Conservation (phyloP, 37 sponge, comb jelly and placozoan genomes). For the Beroe forskalii region DNA sequence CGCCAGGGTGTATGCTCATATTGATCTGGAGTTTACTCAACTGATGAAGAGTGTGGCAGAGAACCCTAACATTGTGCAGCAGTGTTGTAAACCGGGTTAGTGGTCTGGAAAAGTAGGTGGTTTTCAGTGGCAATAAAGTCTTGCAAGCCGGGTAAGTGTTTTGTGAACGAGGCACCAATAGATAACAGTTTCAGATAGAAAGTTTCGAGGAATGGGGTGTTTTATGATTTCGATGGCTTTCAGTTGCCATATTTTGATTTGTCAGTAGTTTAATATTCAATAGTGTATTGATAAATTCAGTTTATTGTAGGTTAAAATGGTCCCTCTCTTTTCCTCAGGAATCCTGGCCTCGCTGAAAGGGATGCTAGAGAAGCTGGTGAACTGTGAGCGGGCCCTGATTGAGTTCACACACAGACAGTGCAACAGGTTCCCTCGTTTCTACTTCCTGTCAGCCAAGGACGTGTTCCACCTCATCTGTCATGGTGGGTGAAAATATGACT, state of each 20-base stretch:
- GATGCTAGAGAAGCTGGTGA: slow-evolving; percentile 35
- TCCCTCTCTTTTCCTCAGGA: background rate
- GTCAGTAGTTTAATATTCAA: background rate
- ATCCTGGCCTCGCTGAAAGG: slow-evolving; percentile 2
- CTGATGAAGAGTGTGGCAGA: slow-evolving; percentile 61
- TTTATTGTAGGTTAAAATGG: no score
- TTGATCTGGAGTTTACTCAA: slow-evolving; percentile 55
- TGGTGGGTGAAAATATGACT: no score
- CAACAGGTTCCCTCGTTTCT: slow-evolving; percentile 29
- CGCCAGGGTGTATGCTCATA: slow-evolving; percentile 55
- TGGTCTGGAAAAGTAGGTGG: no score
- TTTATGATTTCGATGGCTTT: background rate
- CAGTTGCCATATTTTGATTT: background rate
- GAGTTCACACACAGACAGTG: slow-evolving; percentile 61
- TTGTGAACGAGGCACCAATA: no score
- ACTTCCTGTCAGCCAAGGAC: slow-evolving; percentile 39
- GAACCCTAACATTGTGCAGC: slow-evolving; percentile 60
- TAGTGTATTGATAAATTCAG: background rate
- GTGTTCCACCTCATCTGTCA: slow-evolving; percentile 43
- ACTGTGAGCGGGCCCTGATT: slow-evolving; percentile 47
- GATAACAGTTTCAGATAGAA: no score
- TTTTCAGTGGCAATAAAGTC: no score
- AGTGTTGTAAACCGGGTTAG: slow-evolving; percentile 56
- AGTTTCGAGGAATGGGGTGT: no score
- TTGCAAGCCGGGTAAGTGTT: no score